phyloP scores from a whole-genome alignment of 2,888 invertebrate species.

The Villa cingulata region DNA sequence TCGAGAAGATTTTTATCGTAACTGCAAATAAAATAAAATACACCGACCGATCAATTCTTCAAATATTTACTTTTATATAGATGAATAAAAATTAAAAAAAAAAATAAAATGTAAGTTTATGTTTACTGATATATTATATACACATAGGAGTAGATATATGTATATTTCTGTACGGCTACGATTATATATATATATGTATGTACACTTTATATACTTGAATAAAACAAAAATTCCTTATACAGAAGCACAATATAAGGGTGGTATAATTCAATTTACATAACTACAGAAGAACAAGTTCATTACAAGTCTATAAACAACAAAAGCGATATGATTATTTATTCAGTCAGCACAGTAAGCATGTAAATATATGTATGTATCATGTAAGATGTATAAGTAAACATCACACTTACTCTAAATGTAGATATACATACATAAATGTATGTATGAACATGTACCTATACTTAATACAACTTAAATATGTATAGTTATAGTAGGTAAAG shows the following conservation, averaged over 20 bases:
- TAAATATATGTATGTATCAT: too few relatives aligned
- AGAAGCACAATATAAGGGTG: not conserved
- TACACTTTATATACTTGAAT: too few relatives aligned
- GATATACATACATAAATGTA: too few relatives aligned
- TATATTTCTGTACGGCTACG: too few relatives aligned
- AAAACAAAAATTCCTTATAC: not conserved
- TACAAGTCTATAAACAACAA: constrained; percentile 8
- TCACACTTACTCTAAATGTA: too few relatives aligned
- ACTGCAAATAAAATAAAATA: not conserved
- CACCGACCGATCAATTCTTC: not conserved
- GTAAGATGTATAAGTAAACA: too few relatives aligned
- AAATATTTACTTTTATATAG: not conserved
- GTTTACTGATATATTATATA: too few relatives aligned
- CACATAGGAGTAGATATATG: too few relatives aligned
- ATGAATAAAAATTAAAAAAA: not conserved
- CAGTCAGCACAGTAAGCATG: too few relatives aligned
- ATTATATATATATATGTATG: too few relatives aligned
- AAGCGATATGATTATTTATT: not conserved
- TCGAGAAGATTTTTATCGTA: too few relatives aligned
- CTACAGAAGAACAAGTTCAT: constrained; percentile 9
- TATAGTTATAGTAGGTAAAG: not conserved
- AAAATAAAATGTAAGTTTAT: not conserved
- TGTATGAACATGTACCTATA: constrained; percentile 3
- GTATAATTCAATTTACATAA: constrained; percentile 2
- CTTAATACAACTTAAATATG: too few relatives aligned